Conservation (phyloP, 1,140 invertebrate genomes). For the Aphelenchoides fujianensis region DNA sequence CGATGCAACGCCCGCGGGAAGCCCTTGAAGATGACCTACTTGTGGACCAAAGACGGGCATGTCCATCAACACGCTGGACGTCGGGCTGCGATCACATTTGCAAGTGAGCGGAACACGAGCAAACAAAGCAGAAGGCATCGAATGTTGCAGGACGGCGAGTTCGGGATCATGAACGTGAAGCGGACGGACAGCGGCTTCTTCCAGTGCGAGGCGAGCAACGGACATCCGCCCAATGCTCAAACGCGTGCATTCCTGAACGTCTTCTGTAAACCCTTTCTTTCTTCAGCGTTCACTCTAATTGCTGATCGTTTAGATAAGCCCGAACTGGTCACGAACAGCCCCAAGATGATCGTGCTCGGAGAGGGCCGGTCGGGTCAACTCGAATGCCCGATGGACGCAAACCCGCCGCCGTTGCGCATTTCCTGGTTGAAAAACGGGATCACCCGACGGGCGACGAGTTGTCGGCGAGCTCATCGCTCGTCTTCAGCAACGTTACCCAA, state of each 20-base stretch:
- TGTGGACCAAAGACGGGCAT: slow-evolving; percentile 45
- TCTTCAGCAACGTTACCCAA: slow-evolving; percentile 27
- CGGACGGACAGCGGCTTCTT: slow-evolving; percentile 49
- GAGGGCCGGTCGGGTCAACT: slow-evolving; percentile 31
- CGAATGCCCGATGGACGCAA: slow-evolving; percentile 48
- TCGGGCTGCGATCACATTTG: slow-evolving; percentile 41
- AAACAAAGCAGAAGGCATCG: slow-evolving; percentile 19
- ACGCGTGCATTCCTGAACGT: slow-evolving; percentile 50
- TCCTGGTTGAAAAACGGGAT: slow-evolving; percentile 57
- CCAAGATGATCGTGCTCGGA: slow-evolving; percentile 37
- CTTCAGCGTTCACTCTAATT: slow-evolving; percentile 2
- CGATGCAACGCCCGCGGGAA: slow-evolving; percentile 42
- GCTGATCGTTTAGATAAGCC: slow-evolving; percentile 52
- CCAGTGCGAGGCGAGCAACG: slow-evolving; percentile 47
- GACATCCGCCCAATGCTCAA: slow-evolving; percentile 19
- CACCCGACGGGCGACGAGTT: too few relatives aligned
- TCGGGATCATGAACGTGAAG: slow-evolving; percentile 43
- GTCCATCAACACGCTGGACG: slow-evolving; percentile 32
- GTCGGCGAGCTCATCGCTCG: too few relatives aligned
- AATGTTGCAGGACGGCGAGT: slow-evolving; percentile 53
- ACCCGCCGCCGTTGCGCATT: slow-evolving; percentile 44
- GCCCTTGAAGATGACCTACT: slow-evolving; percentile 37
- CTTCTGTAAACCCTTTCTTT: slow-evolving; percentile 42
- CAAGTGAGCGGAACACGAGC: slow-evolving; percentile 32
- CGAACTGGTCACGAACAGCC: slow-evolving; percentile 37